Conservation (phyloP, 2,888 invertebrate genomes). For the Zygaena filipendulae region DNA sequence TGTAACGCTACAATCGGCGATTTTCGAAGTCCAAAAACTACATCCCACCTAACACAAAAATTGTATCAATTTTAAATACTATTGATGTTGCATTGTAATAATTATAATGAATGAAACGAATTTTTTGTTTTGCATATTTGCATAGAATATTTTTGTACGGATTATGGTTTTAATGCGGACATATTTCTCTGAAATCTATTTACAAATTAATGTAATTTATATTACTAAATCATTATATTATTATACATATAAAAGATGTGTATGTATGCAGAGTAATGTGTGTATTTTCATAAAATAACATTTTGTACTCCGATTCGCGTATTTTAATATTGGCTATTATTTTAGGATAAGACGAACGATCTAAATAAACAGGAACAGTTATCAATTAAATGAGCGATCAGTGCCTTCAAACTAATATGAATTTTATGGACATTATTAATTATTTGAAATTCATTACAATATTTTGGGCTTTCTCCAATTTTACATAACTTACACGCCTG, state of each 20-base stretch:
- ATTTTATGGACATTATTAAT: too few relatives aligned
- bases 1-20: conserved; percentile 42
- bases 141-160: conserved; percentile 56
- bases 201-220: conserved; percentile 58
- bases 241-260: conserved; percentile 40
- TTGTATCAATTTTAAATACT: conserved; percentile 25
- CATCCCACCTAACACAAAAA: conserved; percentile 55
- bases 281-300: conserved; percentile 64
- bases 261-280: conserved; percentile 60
- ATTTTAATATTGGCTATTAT: conserved; percentile 65
- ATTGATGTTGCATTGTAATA: conserved; percentile 23
- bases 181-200: conserved; percentile 45
- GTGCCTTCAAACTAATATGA: conserved; percentile 44
- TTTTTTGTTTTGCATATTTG: conserved; percentile 29
- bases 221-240: conserved; percentile 53
- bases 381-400: conserved; percentile 57
- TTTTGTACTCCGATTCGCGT: conserved; percentile 55
- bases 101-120: conserved; percentile 24
- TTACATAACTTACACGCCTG: too few relatives aligned
- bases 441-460: too few relatives aligned
- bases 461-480: too few relatives aligned
- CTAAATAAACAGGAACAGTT: conserved; percentile 49
- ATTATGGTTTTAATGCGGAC: conserved; percentile 42
- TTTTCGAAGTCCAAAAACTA: conserved; percentile 44
- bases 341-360: conserved; percentile 50